These are phyloP conservation scores for Drosophila diplacantha DNA, from an alignment of 2,888 invertebrate genomes.

Conservation along the genomic window DNA sequence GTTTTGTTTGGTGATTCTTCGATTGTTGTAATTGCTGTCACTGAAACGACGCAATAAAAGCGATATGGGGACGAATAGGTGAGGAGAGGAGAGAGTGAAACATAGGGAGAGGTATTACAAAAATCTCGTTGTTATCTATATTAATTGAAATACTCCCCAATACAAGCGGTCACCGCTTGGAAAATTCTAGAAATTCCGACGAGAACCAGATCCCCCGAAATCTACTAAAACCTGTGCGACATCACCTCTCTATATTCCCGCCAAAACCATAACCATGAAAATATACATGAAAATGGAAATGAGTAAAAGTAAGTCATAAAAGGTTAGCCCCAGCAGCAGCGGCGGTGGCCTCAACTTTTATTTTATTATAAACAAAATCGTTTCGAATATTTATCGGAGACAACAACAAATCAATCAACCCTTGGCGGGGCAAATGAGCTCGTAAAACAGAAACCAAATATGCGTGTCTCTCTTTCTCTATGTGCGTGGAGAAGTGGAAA, in stretches of 20 bases:
- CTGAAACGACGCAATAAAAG: slow-evolving; percentile 46
- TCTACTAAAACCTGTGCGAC: background rate
- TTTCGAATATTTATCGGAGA: slow-evolving; percentile 61
- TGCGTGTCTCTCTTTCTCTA: slow-evolving; percentile 22
- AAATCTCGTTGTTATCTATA: slow-evolving; percentile 6
- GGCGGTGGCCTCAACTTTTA: slow-evolving; percentile 30
- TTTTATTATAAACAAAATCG: slow-evolving; percentile 68
- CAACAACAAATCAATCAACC: slow-evolving; percentile 59
- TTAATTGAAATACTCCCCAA: background rate
- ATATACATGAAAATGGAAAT: slow-evolving; percentile 12
- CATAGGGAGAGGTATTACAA: slow-evolving; percentile 6
- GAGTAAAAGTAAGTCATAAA: slow-evolving; percentile 13
- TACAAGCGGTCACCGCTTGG: background rate
- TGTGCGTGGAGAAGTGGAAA: slow-evolving; percentile 4
- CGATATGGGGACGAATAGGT: slow-evolving; percentile 16
- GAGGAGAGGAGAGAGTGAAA: slow-evolving; percentile 6
- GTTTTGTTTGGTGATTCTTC: slow-evolving; percentile 34
- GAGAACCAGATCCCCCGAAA: background rate
- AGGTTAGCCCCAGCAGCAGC: background rate
- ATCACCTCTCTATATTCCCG: background rate
- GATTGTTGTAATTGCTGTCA: slow-evolving; percentile 46
- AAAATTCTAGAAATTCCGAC: background rate
- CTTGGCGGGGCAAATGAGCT: slow-evolving; percentile 27
- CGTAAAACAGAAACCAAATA: slow-evolving; percentile 8
- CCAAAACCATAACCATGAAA: slow-evolving; percentile 10